Base-by-base conservation (phyloP, 2,113 vertebrate species). In the Oreochromis niloticus region DNA sequence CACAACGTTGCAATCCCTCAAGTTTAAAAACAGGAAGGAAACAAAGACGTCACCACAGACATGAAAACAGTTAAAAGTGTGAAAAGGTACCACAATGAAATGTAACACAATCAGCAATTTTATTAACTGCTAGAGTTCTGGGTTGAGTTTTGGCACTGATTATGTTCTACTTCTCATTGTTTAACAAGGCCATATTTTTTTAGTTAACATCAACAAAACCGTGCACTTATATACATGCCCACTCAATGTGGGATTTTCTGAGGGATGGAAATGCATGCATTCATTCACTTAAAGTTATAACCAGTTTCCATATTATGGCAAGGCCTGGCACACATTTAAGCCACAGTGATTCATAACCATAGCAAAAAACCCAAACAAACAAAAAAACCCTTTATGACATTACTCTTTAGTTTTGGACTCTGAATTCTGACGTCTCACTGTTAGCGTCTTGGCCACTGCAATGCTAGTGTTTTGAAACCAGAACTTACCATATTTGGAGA, bases 341-440 rank as follows among this genome's bases (percentile, higher is more conserved):
- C 63, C 34, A 41, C 63, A 14, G 34, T 68, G 36, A 22, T 41
- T 68, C 4, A 41, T 14, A 68, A 41, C 63, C 7, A 68, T 41
- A 17, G 57, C 57, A 27, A 57, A 57, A 7, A 24, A 13, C 0
- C 1, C 34, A 6, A 2, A 0, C 1, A 56, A 7, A 4, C 11
- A 32, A 9, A 6, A 27, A 16, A 1, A 16, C 6, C 3, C 16
- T 41, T 39, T 39, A 41, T 22, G 7, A 41, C 63, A 22, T 22
- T 41, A 7, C 34, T n/a, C 63, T 68, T 68, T 24, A 7, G 34
- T 41, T 68, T 68, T 68, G 11, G 63, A 68, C 57, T 61, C 57
- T 32, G 57, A 61, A 61, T 68, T 68, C 63, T 68, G 63, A 0
- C 1, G 7, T 22, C 36, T 71, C 36, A 24, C 36, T 43, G n/a